Evolutionary conservation across 2,888 invertebrate species (phyloP), one percentile per base, ranked within the genome.

Genomic region (Idaea straminata): DNA sequence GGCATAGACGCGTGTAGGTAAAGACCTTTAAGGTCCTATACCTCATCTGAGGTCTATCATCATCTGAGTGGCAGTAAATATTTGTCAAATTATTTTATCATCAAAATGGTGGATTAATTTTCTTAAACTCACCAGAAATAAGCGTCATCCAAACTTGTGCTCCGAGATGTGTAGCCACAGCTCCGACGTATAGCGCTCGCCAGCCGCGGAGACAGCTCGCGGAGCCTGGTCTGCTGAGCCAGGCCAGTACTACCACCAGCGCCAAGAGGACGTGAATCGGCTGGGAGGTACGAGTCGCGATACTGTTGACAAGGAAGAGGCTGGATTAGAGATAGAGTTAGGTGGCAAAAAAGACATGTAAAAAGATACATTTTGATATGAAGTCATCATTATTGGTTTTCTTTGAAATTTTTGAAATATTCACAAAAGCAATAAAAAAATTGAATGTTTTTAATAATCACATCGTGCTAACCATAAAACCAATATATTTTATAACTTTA

Each of bases 141-240:
- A 98, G 96, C 13, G 98, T 97, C 97, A 98, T 98, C 98, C 98
- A 98, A 73, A 98, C 94, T 91, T 98, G 98, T 25, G 97, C 94
- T 47, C 98, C 98, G 75, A 97, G 95, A 84, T 98, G 97, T 66
- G 95, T 95, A 70, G 96, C 95, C 75, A 98, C 96, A 7, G 96
- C 95, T 0, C 94, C 94, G 47, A 98, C 92, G 85, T 98, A 97
- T 35, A 96, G 86, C 66, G 97, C 94, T 62, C 94, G 92, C 90
- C 94, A 94, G 16, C 85, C 89, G 7, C 90, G 84, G 34, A 88
- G 68, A 66, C 72, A 84, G 66, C 80, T 77, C 61, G 74, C 73
- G 59, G 84, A 74, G 15, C 88, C 87, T 0, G 89, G 83, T 15
- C 82, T 73, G 65, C 82, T 82, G 61, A 91, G 79, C 90, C 91